Evolutionary conservation across 2,888 invertebrate species (phyloP), one percentile per base, ranked within the genome.

Genomic region (Cryptus armator): DNA sequence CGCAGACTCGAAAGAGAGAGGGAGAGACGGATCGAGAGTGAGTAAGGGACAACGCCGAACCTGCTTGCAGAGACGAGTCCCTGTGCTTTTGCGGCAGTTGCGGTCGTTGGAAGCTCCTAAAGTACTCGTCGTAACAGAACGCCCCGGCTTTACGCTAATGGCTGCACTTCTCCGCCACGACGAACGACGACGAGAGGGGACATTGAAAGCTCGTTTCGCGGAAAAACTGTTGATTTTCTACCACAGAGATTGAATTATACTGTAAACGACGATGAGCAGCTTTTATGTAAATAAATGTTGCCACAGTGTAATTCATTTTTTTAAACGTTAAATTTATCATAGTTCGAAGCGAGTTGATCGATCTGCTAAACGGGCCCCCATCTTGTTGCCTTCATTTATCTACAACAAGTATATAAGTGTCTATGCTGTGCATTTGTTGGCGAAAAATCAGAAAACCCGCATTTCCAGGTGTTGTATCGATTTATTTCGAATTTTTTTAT

Each of bases 161-260:
- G 85, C 71, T 59, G 71, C 85, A 79, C 83, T 83, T 71, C 83
- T 83, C 51, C 53, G 53, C 53, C 64, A 70, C 68, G 43, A 77
- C 12, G 37, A 64, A 64, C 29, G 75, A 76, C 68, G 56, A n/a
- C 48, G 46, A 66, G 64, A 77, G 56, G 37, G 74, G 87, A 90
- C 87, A 91, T 90, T 92, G 90, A 90, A 89, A 90, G 91, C 90
- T 91, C 90, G 89, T 92, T 92, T 90, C 88, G 87, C 89, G 88
- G 89, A 91, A 91, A 91, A 92, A 92, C 91, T 92, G 92, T 92
- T 92, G 92, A 91, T 91, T 91, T 91, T 92, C 81, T 83, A 82
- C 51, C 56, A 19, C 62, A 64, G 68, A 19, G 67, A 68, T 51
- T 19, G 48, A 70, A 75, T 70, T 70, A 70, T 59, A 16, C 32